Conservation (phyloP, 2,797 vertebrate genomes). For the Smutsia temminckii region DNA sequence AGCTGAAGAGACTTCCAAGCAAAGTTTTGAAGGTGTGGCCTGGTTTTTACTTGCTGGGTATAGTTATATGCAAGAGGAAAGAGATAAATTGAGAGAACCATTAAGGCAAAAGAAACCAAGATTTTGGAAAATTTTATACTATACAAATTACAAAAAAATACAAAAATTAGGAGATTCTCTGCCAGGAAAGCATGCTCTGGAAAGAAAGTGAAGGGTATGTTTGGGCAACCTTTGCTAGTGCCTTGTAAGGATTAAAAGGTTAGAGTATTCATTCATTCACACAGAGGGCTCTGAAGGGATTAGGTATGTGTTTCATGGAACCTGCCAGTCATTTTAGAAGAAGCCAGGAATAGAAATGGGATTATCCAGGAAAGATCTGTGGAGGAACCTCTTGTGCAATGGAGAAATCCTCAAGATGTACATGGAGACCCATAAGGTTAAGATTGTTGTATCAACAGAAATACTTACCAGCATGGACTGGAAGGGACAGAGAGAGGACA, state of each 20-base stretch:
- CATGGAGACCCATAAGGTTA: background rate
- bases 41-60: background rate
- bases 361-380: background rate
- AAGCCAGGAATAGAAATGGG: background rate
- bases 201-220: background rate
- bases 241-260: background rate
- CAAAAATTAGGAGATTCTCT: background rate
- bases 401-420: background rate
- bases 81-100: background rate
- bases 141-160: background rate
- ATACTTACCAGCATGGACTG: background rate
- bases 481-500: background rate
- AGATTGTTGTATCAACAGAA: background rate
- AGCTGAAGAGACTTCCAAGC: background rate
- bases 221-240: background rate
- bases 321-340: background rate
- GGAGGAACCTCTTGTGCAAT: background rate
- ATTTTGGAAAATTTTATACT: background rate
- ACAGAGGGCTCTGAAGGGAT: background rate
- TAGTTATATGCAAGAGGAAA: background rate
- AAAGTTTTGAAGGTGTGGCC: background rate
- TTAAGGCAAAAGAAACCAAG: background rate
- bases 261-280: background rate
- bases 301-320: background rate
- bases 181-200: background rate